These are phyloP conservation scores for Panopea generosa DNA, from an alignment of 2,888 invertebrate genomes.

Conservation along the genomic window DNA sequence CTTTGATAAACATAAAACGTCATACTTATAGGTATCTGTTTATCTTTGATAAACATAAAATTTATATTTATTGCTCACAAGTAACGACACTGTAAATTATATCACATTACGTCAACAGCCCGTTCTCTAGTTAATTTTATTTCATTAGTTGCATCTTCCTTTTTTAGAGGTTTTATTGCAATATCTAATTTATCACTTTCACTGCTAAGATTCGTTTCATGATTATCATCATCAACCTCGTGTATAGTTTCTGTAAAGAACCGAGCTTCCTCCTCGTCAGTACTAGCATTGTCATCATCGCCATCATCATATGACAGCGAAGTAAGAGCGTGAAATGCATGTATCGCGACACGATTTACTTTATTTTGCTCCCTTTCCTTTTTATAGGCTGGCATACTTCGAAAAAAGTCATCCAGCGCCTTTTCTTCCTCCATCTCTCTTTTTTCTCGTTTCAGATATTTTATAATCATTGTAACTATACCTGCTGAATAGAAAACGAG, in stretches of 20 bases:
- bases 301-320: conserved; percentile 70
- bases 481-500: conserved; percentile 78
- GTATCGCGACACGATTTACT: conserved; percentile 79
- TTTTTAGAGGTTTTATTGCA: too few relatives aligned
- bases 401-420: conserved; percentile 78
- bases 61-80: too few relatives aligned
- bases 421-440: conserved; percentile 78
- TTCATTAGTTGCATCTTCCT: too few relatives aligned
- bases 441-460: conserved; percentile 76
- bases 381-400: conserved; percentile 74
- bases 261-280: conserved; percentile 37
- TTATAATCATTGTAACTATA: conserved; percentile 78
- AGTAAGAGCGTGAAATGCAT: conserved; percentile 79
- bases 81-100: too few relatives aligned
- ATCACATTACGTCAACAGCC: too few relatives aligned
- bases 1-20: too few relatives aligned
- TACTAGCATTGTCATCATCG: conserved; percentile 55
- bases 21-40: too few relatives aligned
- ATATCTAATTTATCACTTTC: too few relatives aligned
- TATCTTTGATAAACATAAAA: too few relatives aligned
- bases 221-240: conserved; percentile 40
- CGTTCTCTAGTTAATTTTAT: too few relatives aligned
- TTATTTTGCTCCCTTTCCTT: conserved; percentile 74
- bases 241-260: conserved; percentile 49
- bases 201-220: background rate